These are phyloP conservation scores for Crocuta crocuta DNA, from an alignment of 2,113 vertebrate genomes.

Conservation along the genomic window DNA sequence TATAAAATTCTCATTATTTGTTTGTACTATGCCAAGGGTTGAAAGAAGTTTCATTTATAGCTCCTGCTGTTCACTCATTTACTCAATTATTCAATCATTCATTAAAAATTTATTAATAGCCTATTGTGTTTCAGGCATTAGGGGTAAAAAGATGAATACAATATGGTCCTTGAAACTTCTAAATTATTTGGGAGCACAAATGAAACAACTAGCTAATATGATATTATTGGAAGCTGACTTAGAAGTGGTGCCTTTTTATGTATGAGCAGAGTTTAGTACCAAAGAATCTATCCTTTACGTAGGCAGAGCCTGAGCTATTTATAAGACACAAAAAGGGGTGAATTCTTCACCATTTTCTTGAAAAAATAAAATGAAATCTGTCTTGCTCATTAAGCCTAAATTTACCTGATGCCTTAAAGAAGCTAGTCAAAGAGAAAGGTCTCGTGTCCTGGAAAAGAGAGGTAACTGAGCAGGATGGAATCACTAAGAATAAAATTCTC, in stretches of 20 bases:
- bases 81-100: conserved; percentile 3
- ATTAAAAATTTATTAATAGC: conserved; percentile 10
- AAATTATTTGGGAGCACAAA: background rate
- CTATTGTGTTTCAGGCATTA: background rate
- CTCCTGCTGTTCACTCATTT: background rate
- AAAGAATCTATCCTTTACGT: background rate
- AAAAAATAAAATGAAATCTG: background rate
- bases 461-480: background rate
- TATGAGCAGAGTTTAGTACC: background rate
- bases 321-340: background rate
- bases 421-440: background rate
- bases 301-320: background rate
- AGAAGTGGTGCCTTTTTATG: background rate
- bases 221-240: background rate
- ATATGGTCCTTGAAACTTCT: background rate
- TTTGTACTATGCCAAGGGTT: background rate
- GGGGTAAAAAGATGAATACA: background rate
- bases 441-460: background rate
- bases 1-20: background rate
- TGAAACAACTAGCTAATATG: background rate
- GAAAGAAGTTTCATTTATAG: background rate
- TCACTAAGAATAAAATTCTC: background rate
- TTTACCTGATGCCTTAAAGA: background rate
- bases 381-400: background rate
- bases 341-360: background rate